These are phyloP conservation scores for Anolis apletophallus DNA, from an alignment of 2,797 vertebrate species.

Conservation along the genomic window DNA sequence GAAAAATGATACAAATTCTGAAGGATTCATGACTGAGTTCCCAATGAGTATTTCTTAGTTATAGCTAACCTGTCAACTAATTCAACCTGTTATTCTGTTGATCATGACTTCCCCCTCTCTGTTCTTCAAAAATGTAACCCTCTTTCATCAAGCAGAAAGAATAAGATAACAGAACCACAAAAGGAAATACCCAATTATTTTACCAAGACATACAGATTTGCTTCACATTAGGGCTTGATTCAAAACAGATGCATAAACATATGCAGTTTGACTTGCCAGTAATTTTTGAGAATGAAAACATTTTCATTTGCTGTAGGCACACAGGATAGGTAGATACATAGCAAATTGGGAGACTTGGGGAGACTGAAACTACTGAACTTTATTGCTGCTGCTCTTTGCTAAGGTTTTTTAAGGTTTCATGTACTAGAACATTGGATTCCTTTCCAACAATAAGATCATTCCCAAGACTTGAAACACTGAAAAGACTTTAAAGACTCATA, in stretches of 20 bases:
- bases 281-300: not conserved
- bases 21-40: not conserved
- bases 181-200: not conserved
- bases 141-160: not conserved
- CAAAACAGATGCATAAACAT: not conserved
- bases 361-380: no score
- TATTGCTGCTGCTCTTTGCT: no score
- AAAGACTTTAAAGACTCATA: not conserved
- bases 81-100: not conserved
- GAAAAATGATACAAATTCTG: not conserved
- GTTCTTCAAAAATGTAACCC: not conserved
- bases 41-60: not conserved
- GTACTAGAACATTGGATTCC: not conserved
- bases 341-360: no score
- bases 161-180: not conserved
- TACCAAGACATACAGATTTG: constrained; percentile 5
- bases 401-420: no score
- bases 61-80: not conserved
- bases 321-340: no score
- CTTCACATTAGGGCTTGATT: not conserved
- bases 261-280: not conserved
- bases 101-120: not conserved
- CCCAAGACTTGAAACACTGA: not conserved
- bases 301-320: not conserved
- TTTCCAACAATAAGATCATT: not conserved